These are phyloP conservation scores for Sarcophaga caerulescens DNA, from an alignment of 2,888 invertebrate genomes.

Conservation along the genomic window DNA sequence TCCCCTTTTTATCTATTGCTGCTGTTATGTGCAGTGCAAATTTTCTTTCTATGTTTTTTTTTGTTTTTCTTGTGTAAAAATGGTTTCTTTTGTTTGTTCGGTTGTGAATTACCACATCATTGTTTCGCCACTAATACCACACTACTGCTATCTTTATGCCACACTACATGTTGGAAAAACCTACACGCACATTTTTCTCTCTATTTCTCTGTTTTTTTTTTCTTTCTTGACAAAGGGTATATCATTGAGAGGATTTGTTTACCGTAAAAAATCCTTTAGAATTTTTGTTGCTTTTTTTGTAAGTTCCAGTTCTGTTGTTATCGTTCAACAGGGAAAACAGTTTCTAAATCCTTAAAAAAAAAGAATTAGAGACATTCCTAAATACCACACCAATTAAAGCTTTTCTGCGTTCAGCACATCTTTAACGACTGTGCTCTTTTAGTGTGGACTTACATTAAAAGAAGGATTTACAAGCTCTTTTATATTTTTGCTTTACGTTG, in stretches of 20 bases:
- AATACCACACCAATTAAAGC: slow-evolving; percentile 17
- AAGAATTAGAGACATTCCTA: not conserved
- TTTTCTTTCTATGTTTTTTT: not conserved
- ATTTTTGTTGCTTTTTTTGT: not conserved
- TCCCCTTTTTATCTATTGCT: not conserved
- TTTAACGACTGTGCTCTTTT: no score
- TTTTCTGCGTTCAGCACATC: not conserved
- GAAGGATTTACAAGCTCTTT: no score
- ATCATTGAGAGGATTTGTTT: no score
- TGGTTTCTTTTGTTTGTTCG: slow-evolving; percentile 39
- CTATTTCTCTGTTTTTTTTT: not conserved
- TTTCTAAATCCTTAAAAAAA: not conserved
- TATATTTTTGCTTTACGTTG: no score
- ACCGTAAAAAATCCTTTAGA: no score
- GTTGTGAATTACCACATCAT: slow-evolving; percentile 29
- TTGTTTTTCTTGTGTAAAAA: not conserved
- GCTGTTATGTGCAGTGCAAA: not conserved
- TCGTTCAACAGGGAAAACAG: not conserved
- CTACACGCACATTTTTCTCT: not conserved
- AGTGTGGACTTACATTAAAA: no score
- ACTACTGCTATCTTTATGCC: not conserved
- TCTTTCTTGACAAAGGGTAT: not conserved
- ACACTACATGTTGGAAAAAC: not conserved
- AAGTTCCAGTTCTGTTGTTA: not conserved
- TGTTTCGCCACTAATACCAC: slow-evolving; percentile 24